Evolutionary conservation across 2,113 vertebrate species (phyloP), one percentile per base, ranked within the genome.

Genomic region (Notothenia coriiceps): DNA sequence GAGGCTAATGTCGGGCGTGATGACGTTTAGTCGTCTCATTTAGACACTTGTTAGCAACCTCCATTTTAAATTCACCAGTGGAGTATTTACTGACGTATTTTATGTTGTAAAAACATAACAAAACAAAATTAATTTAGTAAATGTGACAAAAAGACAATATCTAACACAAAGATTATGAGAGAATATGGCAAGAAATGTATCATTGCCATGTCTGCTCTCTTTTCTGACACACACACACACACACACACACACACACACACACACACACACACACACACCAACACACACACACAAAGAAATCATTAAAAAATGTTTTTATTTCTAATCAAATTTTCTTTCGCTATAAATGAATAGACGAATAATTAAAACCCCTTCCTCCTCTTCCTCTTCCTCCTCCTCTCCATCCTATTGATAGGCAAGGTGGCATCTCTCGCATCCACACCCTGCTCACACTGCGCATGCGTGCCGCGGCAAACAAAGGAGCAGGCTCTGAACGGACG

Each of bases 381-480:
- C 25, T 18, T 50, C 46, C 12, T 20, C 57, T 40, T 73, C 68
- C 49, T 52, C 69, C 50, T 49, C 56, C 8, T 65, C 77, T 29
- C 71, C 75, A 83, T 76, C 90, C 63, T 77, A 78, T 86, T 91
- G 70, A 88, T 46, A 89, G 63, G 78, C 74, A 81, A 85, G 78
- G 89, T 92, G 85, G 86, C 85, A 85, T 82, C 79, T 89, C 87
- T 88, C 82, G 77, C 88, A 89, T 95, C 94, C 95, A 94, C 95
- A 95, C 95, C 95, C 94, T 90, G 57, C 82, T 20, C 22, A 18
- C 62, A 95, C 35, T 93, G 94, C 95, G 95, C 95, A 95, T 95
- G 95, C 94, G 95, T 20, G 76, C 76, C 87, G 55, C 44, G 54
- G 68, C 90, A 93, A 93, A 95, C 95, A 95, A 95, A 95, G 94